Evolutionary conservation across 2,797 vertebrate genomes (phyloP).

Genomic region (Notoglanidium macrostoma): DNA sequence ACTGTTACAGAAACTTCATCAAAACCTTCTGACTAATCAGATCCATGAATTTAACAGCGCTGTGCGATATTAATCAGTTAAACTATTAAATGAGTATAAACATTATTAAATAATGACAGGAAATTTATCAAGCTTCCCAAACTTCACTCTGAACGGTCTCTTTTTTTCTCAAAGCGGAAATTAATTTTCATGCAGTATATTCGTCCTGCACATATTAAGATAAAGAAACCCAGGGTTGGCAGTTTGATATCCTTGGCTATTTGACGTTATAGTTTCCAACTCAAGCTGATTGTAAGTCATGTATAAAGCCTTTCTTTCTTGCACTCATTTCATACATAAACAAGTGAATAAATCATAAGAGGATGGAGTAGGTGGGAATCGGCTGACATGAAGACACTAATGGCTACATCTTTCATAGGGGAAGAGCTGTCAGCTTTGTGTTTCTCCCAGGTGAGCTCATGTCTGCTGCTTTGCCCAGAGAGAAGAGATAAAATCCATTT

Average conservation of each 20-base stretch:
- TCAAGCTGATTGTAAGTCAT: background rate
- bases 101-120: conserved; percentile 11
- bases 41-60: background rate
- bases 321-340: conserved; percentile 11
- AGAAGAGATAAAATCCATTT: conserved; percentile 52
- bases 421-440: conserved; percentile 58
- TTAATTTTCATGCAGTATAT: background rate
- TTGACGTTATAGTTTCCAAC: background rate
- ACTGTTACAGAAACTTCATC: background rate
- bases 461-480: conserved; percentile 60
- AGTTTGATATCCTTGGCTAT: background rate
- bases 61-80: background rate
- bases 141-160: background rate
- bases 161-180: background rate
- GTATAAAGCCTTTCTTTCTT: background rate
- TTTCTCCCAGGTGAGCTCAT: conserved; percentile 60
- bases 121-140: background rate
- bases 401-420: conserved; percentile 67
- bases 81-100: background rate
- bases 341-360: conserved; percentile 47
- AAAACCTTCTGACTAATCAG: background rate
- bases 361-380: conserved; percentile 37
- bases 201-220: background rate
- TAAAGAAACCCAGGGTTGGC: background rate
- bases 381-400: conserved; percentile 62